Percentiles rank a stretch among this genome's conserved stretches.
Evolutionary conservation across 2,113 vertebrate species (phyloP).

Genomic region (Piprites chloris): DNA sequence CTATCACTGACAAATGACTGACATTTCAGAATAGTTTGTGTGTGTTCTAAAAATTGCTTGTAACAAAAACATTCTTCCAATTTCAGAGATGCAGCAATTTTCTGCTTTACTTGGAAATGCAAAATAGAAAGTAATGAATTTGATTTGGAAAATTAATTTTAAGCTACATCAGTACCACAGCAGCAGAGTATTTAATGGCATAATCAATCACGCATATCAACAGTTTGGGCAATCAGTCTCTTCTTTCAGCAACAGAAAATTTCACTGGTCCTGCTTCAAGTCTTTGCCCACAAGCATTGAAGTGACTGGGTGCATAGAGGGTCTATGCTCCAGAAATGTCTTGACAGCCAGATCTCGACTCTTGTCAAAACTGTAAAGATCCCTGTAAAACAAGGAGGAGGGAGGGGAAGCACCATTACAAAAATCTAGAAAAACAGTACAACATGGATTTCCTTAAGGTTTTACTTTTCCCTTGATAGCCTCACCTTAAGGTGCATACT

Average conservation of each 20-base stretch:
- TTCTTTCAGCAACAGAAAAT: background rate
- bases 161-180: background rate
- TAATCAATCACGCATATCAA: background rate
- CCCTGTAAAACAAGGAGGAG: conserved; percentile 68
- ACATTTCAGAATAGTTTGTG: background rate
- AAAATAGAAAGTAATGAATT: background rate
- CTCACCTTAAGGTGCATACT: background rate
- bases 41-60: background rate
- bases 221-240: background rate
- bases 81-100: background rate
- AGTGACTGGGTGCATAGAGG: conserved; percentile 87
- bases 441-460: background rate
- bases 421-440: background rate
- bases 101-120: background rate
- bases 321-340: conserved; percentile 76
- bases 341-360: conserved; percentile 75
- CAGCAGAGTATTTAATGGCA: background rate
- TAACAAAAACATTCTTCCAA: background rate
- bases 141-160: conserved; percentile 16
- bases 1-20: background rate
- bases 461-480: background rate
- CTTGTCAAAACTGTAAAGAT: conserved; percentile 86
- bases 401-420: background rate
- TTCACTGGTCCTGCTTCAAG: conserved; percentile 77
- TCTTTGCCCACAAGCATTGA: conserved; percentile 86